Evolutionary conservation across 2,888 invertebrate genomes (phyloP).

Genomic region (Netelia virgata): DNA sequence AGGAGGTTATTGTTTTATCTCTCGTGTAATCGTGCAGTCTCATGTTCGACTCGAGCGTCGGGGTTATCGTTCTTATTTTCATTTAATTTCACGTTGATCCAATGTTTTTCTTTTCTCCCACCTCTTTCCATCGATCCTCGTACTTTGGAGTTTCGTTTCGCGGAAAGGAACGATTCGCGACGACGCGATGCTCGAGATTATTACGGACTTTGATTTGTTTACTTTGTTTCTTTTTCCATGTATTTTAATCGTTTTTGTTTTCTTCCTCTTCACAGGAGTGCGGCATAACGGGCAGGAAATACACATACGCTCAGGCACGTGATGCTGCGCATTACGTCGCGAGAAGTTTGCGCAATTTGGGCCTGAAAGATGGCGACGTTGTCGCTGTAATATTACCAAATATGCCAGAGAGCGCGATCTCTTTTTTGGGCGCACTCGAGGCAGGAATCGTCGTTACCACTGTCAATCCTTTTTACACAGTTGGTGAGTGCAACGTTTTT

Average conservation of each 20-base stretch:
- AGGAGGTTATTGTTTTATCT: too few species aligned
- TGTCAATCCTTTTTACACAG: slow-evolving; percentile 91
- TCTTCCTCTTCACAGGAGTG: slow-evolving; percentile 88
- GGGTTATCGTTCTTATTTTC: background rate
- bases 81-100: background rate
- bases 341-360: slow-evolving; percentile 88
- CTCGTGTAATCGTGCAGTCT: background rate
- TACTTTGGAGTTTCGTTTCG: slow-evolving; percentile 5
- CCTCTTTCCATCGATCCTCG: background rate
- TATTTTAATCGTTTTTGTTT: too few species aligned
- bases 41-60: background rate
- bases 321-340: slow-evolving; percentile 89
- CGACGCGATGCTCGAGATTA: background rate
- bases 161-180: background rate
- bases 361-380: slow-evolving; percentile 88
- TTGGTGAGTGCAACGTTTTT: slow-evolving; percentile 82
- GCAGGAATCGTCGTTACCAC: slow-evolving; percentile 90
- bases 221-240: too few species aligned
- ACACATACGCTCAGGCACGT: slow-evolving; percentile 89
- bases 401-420: slow-evolving; percentile 90
- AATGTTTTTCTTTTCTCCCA: slow-evolving; percentile 19
- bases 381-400: slow-evolving; percentile 91
- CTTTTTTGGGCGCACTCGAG: slow-evolving; percentile 88
- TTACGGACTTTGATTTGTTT: slow-evolving; percentile 67
- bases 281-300: slow-evolving; percentile 89